A percentile compares a stretch with the other conserved stretches of the same genome.
Evolutionary conservation across 2,888 invertebrate species (phyloP).

Genomic region (Drosophila mayaguana): DNA sequence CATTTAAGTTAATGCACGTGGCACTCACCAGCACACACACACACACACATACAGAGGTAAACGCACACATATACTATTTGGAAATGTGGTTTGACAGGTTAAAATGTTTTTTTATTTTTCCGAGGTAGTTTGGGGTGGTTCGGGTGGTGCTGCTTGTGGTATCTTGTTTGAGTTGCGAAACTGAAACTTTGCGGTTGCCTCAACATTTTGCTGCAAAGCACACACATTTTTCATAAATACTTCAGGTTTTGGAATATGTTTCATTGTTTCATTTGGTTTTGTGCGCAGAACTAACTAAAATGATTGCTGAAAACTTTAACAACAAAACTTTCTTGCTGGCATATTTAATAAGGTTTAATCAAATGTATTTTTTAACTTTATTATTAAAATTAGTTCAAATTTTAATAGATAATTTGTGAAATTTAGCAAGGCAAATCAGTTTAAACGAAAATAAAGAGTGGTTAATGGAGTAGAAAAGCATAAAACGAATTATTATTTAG

Average conservation of each 20-base stretch:
- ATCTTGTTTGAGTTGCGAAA: conserved; percentile 46
- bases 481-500: no score
- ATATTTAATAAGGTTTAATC: background rate
- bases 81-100: conserved; percentile 53
- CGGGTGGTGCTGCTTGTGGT: conserved; percentile 9
- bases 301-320: background rate
- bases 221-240: conserved; percentile 21
- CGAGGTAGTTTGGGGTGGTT: background rate
- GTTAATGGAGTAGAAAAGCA: no score
- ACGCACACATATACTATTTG: conserved; percentile 25
- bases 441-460: background rate
- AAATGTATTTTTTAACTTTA: conserved; percentile 5
- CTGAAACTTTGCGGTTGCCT: conserved; percentile 46
- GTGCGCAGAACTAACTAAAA: conserved; percentile 2
- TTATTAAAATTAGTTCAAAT: conserved; percentile 1
- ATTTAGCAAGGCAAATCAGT: no score
- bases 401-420: background rate
- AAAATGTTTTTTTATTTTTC: conserved; percentile 35
- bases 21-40: conserved; percentile 49
- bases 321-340: conserved; percentile 2
- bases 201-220: conserved; percentile 27
- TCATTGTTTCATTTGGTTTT: background rate
- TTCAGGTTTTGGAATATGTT: conserved; percentile 11
- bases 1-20: conserved; percentile 79
- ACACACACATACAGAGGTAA: conserved; percentile 9